phyloP scores from a whole-genome alignment of 2,797 vertebrate species.

The Gymnothorax javanicus region DNA sequence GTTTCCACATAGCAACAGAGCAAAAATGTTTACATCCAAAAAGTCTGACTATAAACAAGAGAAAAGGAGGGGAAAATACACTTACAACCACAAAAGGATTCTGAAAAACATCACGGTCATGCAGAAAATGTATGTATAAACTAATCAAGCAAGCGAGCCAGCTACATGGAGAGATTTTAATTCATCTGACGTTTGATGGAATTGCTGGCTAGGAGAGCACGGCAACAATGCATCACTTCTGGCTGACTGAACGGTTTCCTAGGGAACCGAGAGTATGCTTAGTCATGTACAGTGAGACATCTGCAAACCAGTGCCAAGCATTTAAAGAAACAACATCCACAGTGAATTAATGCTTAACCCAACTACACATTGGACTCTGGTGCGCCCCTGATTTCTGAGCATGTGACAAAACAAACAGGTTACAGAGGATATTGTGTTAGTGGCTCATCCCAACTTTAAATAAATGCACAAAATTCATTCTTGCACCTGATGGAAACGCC shows the following conservation, averaged over 20 bases:
- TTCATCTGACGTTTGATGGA: slow-evolving; percentile 16
- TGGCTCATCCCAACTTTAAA: background rate
- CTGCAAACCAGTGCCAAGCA: slow-evolving; percentile 16
- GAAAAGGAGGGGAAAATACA: background rate
- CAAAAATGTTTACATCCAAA: background rate
- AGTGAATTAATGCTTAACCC: slow-evolving; percentile 10
- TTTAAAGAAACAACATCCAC: slow-evolving; percentile 45
- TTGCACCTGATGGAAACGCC: background rate
- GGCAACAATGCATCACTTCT: slow-evolving; percentile 31
- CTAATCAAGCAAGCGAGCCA: background rate
- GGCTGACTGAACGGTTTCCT: slow-evolving; percentile 46
- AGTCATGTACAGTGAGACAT: slow-evolving; percentile 47
- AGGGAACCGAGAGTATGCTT: slow-evolving; percentile 45
- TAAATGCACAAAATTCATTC: background rate
- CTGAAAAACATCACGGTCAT: background rate
- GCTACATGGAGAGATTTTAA: background rate
- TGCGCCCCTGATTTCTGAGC: background rate
- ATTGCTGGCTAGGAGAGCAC: slow-evolving; percentile 44
- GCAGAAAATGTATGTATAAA: background rate
- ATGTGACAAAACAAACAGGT: background rate
- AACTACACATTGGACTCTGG: background rate
- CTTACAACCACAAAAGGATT: background rate
- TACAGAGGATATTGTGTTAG: background rate
- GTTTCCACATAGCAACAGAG: background rate
- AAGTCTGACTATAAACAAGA: background rate